Base-by-base conservation (phyloP, 2,888 invertebrate species). In the Sarcophaga carnaria region DNA sequence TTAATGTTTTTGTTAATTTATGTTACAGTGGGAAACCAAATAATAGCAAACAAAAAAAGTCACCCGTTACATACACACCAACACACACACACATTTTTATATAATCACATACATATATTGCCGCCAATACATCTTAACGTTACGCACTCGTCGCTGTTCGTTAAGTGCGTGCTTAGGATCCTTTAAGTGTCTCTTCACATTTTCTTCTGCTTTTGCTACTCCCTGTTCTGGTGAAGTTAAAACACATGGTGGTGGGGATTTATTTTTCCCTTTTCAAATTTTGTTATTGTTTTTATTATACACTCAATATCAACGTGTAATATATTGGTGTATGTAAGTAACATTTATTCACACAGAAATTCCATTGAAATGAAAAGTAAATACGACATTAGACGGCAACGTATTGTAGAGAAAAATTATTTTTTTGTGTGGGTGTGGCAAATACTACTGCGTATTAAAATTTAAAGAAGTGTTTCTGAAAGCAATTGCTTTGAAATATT, bases 101-200 rank as follows among this genome's bases (percentile, higher is more conserved):
- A 45, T 45, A 37, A 37, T 12, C 22, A 14, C 49, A 78, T 17
- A 14, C 49, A 78, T 17, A 45, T 17, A n/a, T 54, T 17, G 54
- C 17, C 54, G 27, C n/a, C 54, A 25, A 59, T 62, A 37, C 71
- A 63, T 66, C 59, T 59, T 62, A 72, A 79, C 60, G 66, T 67
- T 67, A 86, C 76, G 72, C 83, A 86, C 77, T 80, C 63, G 69
- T 67, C 69, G 62, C 17, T 67, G 37, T 66, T 72, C 63, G 72
- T 63, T 80, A 77, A 86, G 79, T 80, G 83, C 83, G 80, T 80
- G 80, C 79, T 83, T 76, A 14, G 76, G 79, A 54, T 80, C 67
- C 67, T 83, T 54, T 67, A 80, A 86, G 80, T 83, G 69, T 70
- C 69, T 78, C 59, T 74, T 64, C 60, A 20, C 77, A 20, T 69